Evolutionary conservation across 2,888 invertebrate genomes (phyloP).

Genomic region (Chalcosyrphus nemorum): DNA sequence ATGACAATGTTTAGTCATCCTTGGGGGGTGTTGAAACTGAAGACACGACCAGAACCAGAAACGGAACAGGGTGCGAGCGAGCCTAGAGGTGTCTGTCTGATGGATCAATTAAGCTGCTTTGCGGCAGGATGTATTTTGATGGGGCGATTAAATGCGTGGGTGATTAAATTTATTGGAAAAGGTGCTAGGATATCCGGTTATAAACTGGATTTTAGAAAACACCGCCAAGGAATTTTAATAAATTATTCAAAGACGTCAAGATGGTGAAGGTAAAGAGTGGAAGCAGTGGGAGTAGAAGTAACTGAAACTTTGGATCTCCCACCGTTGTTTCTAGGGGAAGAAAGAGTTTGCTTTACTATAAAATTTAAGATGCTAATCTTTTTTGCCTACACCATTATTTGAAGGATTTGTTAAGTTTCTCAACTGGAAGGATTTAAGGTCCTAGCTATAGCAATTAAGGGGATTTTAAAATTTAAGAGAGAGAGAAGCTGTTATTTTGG

Average conservation of each 20-base stretch:
- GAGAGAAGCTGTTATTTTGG: too few relatives aligned
- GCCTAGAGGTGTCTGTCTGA: background rate
- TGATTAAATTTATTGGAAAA: background rate
- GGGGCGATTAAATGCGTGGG: background rate
- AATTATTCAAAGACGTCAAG: background rate
- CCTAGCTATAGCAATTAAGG: too few relatives aligned
- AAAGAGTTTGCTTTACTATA: too few relatives aligned
- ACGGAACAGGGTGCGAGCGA: background rate
- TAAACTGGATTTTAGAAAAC: background rate
- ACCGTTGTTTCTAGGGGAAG: too few relatives aligned
- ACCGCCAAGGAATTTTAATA: background rate
- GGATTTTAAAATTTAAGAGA: too few relatives aligned
- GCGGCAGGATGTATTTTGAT: constrained; percentile 7
- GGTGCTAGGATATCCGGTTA: constrained; percentile 10
- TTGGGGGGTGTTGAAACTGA: constrained; percentile 3
- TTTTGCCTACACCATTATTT: too few relatives aligned
- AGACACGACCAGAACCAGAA: background rate
- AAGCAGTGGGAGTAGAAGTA: background rate
- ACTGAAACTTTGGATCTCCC: background rate
- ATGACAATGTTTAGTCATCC: background rate
- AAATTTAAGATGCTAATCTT: too few relatives aligned
- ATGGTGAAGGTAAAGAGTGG: background rate
- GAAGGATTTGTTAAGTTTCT: too few relatives aligned
- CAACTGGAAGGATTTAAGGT: too few relatives aligned
- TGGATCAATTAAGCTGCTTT: constrained; percentile 19